Base-by-base conservation (phyloP, 2,797 vertebrate genomes). In the Botia almorhae region DNA sequence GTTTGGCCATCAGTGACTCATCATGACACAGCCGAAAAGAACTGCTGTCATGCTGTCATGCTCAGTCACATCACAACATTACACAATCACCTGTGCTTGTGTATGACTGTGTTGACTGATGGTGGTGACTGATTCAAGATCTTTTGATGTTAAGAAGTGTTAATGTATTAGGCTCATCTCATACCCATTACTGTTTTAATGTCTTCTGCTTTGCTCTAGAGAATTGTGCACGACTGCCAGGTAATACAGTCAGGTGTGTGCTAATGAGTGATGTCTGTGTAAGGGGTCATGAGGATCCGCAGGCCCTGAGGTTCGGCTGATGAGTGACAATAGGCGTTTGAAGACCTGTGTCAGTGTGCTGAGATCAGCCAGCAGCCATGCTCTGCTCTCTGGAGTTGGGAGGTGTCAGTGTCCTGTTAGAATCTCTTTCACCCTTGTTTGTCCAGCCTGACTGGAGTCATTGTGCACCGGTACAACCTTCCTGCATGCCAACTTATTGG, bases 291-390 rank as follows among this genome's bases (percentile, higher is more conserved):
- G 71, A 58, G 81, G 70, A 72, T 26, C 72, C 39, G 17, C 17
- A 1, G 6, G 51, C 21, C 48, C 71, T 56, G 58, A 36, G 70
- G 70, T 69, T 16, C 64, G 74, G 69, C 51, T 13, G 23, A 61
- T 74, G 29, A 81, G 7, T 46, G 73, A 58, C 83, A 76, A 73
- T 81, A 74, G 69, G 68, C 60, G 50, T 74, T 81, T 74, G 70
- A 83, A 81, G 70, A 23, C 26, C 36, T 19, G 13, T 33, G 5
- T 48, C 19, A 6, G 29, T 67, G 74, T 81, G 29, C 29, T 26
- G 48, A 72, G 46, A 77, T 48, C 75, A 73, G 43, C 69, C 78
- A 23, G 51, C 17, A 17, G 55, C 17, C 6, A 51, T 68, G 16
- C 16, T 26, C 11, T 69, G 43, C 39, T 70, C 67, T 51, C n/a